phyloP scores from a whole-genome alignment of 2,113 vertebrate species.

The Aptenodytes forsteri region DNA sequence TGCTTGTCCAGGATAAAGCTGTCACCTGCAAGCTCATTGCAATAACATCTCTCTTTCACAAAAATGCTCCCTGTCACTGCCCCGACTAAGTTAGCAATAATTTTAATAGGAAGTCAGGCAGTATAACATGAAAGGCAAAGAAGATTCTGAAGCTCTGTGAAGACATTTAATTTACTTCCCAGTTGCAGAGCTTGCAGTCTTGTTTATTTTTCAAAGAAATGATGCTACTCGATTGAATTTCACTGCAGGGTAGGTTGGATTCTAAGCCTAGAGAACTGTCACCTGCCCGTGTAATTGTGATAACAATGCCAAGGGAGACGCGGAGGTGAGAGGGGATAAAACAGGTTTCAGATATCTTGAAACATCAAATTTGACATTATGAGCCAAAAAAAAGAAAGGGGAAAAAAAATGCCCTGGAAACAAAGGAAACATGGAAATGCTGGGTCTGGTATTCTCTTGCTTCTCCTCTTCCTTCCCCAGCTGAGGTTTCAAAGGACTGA shows the following conservation, averaged over 20 bases:
- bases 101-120: constrained; percentile 43
- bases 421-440: neutral
- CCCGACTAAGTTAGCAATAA: neutral
- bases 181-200: constrained; percentile 33
- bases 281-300: constrained; percentile 34
- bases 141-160: constrained; percentile 33
- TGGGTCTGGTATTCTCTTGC: neutral
- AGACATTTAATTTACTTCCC: constrained; percentile 50
- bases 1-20: neutral
- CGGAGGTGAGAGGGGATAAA: constrained; percentile 16
- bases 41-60: neutral
- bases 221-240: constrained; percentile 5
- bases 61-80: neutral
- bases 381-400: neutral
- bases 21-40: neutral
- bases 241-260: constrained; percentile 26
- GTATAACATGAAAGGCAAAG: constrained; percentile 26
- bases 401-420: neutral
- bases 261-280: constrained; percentile 1
- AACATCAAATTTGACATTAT: neutral
- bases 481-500: neutral
- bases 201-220: constrained; percentile 59
- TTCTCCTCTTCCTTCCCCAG: neutral
- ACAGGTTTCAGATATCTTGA: neutral
- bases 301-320: neutral